Conservation (phyloP, 2,113 vertebrate genomes). For the Bubo scandiacus region DNA sequence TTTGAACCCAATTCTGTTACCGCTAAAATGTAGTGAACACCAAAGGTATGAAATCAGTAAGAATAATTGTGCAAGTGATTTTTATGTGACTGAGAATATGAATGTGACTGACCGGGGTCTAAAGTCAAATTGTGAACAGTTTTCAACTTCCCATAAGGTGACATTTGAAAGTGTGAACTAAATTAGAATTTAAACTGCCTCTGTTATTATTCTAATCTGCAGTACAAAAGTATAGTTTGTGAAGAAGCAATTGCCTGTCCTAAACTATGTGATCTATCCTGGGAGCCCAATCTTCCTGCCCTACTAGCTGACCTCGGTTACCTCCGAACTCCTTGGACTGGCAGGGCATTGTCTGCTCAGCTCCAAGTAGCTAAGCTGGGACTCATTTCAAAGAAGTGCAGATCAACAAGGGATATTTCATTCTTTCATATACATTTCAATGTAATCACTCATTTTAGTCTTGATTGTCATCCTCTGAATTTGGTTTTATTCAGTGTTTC, state of each 20-base stretch:
- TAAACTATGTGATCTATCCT: too few species aligned
- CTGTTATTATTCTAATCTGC: neutral
- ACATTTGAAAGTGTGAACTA: neutral
- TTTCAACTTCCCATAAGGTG: neutral
- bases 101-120: neutral
- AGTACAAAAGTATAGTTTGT: neutral
- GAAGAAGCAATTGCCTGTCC: neutral
- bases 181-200: neutral
- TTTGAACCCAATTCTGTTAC: neutral
- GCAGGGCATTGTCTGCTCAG: neutral
- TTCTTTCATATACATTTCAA: neutral
- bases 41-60: neutral
- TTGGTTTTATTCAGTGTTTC: neutral
- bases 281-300: neutral
- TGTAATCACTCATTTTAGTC: neutral
- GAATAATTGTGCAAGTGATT: neutral
- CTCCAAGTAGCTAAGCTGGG: neutral
- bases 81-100: neutral
- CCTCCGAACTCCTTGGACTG: neutral
- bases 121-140: neutral
- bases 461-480: neutral
- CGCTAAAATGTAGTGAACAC: neutral
- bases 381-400: neutral
- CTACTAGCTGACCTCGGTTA: neutral
- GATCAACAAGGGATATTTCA: neutral